Percentiles rank a stretch among this genome's conserved stretches.
phyloP scores from a whole-genome alignment of 2,113 vertebrate genomes.

The Phrynosoma platyrhinos region DNA sequence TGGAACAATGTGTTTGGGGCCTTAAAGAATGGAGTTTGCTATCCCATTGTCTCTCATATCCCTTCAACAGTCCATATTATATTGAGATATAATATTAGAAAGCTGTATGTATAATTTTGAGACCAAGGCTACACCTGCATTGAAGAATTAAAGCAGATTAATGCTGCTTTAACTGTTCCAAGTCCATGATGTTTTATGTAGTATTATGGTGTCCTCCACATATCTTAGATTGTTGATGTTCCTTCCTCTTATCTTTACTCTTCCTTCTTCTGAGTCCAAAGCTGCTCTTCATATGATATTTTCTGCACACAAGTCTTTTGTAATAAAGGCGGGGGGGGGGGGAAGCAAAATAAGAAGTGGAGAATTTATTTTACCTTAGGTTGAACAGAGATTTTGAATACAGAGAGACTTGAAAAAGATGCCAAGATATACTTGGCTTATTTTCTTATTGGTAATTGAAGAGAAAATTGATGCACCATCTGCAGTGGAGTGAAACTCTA shows the following conservation, averaged over 20 bases:
- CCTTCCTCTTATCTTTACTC: too few species aligned
- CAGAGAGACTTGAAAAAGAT: neutral
- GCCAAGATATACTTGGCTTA: constrained; percentile 3
- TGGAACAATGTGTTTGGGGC: neutral
- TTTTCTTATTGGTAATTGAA: neutral
- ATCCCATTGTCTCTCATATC: neutral
- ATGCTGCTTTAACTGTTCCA: too few species aligned
- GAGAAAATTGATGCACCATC: constrained; percentile 6
- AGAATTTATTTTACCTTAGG: neutral
- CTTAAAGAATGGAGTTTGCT: neutral
- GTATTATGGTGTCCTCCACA: too few species aligned
- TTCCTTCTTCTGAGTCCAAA: too few species aligned
- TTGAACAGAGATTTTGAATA: neutral
- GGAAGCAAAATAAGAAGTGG: neutral
- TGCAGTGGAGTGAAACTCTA: neutral
- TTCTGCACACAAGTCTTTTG: too few species aligned
- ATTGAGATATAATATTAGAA: neutral
- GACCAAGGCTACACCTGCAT: neutral
- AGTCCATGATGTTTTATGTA: too few species aligned
- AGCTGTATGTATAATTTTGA: neutral
- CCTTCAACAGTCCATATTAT: neutral
- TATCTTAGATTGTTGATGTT: too few species aligned
- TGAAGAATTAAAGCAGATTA: too few species aligned
- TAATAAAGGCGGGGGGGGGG: neutral
- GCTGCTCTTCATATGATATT: too few species aligned